phyloP scores from a whole-genome alignment of 2,113 vertebrate genomes.

The Albula goreensis region DNA sequence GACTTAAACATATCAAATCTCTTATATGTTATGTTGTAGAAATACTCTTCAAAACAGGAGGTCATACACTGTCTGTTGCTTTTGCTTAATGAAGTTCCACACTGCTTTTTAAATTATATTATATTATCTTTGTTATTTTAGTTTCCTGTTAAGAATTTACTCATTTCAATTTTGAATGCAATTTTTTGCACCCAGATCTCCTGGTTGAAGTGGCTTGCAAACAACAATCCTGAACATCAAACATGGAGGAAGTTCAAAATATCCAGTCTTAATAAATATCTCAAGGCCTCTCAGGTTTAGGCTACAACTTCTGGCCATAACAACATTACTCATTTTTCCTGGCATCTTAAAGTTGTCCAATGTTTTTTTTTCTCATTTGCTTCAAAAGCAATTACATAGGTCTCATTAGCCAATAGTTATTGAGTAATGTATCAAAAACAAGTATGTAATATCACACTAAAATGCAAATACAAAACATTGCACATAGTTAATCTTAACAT shows the following conservation, averaged over 20 bases:
- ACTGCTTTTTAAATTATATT: neutral
- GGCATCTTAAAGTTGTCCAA: neutral
- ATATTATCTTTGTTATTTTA: neutral
- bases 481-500: neutral
- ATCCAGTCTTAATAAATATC: neutral
- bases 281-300: neutral
- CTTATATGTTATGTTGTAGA: no score
- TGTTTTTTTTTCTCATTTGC: neutral
- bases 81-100: no score
- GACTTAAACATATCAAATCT: no score
- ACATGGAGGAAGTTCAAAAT: neutral
- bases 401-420: neutral
- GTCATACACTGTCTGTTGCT: no score
- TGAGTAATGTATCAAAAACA: neutral
- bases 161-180: neutral
- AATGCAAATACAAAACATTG: neutral
- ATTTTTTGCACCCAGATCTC: slow-evolving; percentile 64
- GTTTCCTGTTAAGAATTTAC: no score
- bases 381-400: neutral
- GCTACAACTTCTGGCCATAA: neutral
- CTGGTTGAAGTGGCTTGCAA: slow-evolving; percentile 68
- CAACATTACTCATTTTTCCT: neutral
- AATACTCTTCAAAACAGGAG: no score
- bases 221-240: slow-evolving; percentile 49
- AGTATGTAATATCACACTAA: neutral